Conservation (phyloP, 2,113 vertebrate species). For the Lasiurus cinereus region DNA sequence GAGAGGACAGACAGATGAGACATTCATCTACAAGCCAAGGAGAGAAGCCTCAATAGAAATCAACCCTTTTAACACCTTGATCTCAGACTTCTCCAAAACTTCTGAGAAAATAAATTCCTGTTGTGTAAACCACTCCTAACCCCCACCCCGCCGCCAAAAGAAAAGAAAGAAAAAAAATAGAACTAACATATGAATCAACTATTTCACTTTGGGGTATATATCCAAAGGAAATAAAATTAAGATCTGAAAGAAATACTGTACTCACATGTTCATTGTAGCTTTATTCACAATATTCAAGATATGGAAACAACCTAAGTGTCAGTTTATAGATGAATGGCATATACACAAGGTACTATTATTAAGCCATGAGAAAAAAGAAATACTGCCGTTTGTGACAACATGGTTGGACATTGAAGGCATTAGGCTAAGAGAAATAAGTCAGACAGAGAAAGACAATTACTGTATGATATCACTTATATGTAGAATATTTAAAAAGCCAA, state of each 20-base stretch:
- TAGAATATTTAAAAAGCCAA: conserved; percentile 26
- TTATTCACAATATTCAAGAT: not conserved
- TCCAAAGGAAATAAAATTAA: conserved; percentile 30
- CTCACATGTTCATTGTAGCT: not conserved
- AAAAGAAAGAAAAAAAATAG: not conserved
- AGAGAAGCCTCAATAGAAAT: not conserved
- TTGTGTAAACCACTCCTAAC: not conserved
- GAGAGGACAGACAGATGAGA: not conserved
- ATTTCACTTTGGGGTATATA: not conserved
- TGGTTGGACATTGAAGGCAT: not conserved
- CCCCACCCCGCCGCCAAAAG: too few relatives aligned
- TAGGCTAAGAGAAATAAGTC: not conserved
- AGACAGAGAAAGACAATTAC: not conserved
- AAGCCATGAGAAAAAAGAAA: not conserved
- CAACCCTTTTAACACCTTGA: not conserved
- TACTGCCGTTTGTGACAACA: not conserved
- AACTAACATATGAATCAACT: not conserved
- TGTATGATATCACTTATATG: not conserved
- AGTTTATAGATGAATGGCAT: not conserved
- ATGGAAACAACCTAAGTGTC: not conserved
- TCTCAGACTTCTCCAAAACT: not conserved
- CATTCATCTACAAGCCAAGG: not conserved
- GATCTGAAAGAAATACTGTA: not conserved
- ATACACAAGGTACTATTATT: not conserved
- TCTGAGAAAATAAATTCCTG: not conserved